phyloP scores from a whole-genome alignment of 2,888 invertebrate genomes.

The Caenorhabditis sp. region DNA sequence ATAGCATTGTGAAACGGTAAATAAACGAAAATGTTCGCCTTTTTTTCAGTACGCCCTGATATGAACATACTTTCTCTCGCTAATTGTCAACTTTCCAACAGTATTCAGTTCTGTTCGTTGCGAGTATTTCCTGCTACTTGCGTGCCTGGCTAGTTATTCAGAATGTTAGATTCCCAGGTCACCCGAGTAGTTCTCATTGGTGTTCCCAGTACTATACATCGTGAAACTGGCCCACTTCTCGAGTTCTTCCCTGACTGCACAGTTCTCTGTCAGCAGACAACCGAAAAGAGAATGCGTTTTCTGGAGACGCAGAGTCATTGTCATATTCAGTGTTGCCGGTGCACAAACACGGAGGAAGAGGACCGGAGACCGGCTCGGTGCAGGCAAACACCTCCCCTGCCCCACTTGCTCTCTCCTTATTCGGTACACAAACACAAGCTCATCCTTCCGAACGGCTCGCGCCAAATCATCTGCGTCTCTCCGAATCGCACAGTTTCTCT shows the following conservation, averaged over 20 bases:
- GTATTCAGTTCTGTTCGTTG: conserved; percentile 6
- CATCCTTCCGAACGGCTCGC: conserved; percentile 43
- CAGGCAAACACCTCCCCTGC: conserved; percentile 50
- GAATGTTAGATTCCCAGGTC: not conserved
- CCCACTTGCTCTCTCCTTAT: conserved; percentile 53
- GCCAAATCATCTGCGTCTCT: conserved; percentile 28
- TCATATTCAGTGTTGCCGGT: conserved; percentile 34
- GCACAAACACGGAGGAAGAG: conserved; percentile 25
- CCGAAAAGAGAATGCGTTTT: not conserved
- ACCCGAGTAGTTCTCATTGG: not conserved
- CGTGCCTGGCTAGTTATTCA: not conserved
- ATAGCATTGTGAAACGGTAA: conserved; percentile 37
- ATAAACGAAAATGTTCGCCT: conserved; percentile 26
- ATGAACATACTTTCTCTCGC: not conserved
- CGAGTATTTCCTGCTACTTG: not conserved
- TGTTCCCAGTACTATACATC: conserved; percentile 12
- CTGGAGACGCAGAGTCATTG: conserved; percentile 46
- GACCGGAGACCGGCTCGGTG: conserved; percentile 41
- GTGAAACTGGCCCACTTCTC: conserved; percentile 36
- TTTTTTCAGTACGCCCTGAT: not conserved
- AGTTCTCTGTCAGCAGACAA: conserved; percentile 14
- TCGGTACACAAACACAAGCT: conserved; percentile 64
- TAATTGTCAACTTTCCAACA: not conserved
- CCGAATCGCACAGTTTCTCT: conserved; percentile 9
- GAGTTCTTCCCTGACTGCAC: conserved; percentile 43